Evolutionary conservation across 2,113 vertebrate species (phyloP).

Genomic region (Stegastes partitus): DNA sequence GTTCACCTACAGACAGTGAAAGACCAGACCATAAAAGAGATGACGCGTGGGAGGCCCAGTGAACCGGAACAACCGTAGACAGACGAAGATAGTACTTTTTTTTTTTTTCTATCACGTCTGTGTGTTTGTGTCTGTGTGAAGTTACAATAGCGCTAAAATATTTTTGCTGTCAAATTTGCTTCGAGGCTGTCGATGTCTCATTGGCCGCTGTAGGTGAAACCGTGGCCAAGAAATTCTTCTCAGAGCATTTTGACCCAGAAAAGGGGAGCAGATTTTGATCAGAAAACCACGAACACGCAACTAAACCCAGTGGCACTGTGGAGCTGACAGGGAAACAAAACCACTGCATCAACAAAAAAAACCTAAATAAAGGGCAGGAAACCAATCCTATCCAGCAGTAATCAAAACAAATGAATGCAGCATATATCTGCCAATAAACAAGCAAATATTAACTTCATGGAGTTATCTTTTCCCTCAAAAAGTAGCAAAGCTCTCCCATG

Average conservation of each 20-base stretch:
- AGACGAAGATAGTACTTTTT: slow-evolving; percentile 2
- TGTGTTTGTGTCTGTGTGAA: neutral
- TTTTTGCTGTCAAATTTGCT: neutral
- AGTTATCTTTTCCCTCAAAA: neutral
- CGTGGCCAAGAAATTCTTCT: slow-evolving; percentile 2
- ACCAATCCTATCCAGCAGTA: neutral
- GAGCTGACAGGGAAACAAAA: slow-evolving; percentile 32
- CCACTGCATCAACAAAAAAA: slow-evolving; percentile 20
- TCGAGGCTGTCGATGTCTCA: neutral
- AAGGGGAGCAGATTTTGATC: slow-evolving; percentile 18
- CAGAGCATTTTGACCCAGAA: slow-evolving; percentile 11
- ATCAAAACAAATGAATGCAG: slow-evolving; percentile 14
- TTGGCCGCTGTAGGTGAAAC: neutral
- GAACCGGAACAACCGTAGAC: neutral
- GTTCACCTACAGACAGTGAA: slow-evolving; percentile 20
- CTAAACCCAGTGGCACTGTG: slow-evolving; percentile 10
- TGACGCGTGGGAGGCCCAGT: slow-evolving; percentile 21
- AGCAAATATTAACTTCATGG: neutral
- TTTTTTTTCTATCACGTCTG: neutral
- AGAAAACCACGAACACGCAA: slow-evolving; percentile 24
- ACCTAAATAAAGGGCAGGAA: slow-evolving; percentile 31
- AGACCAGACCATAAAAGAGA: slow-evolving; percentile 12
- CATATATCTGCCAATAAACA: slow-evolving; percentile 10
- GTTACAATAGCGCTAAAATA: neutral
- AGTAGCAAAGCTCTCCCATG: neutral